Base-by-base conservation (phyloP, 2,797 vertebrate genomes). In the Sebastes nivosus region DNA sequence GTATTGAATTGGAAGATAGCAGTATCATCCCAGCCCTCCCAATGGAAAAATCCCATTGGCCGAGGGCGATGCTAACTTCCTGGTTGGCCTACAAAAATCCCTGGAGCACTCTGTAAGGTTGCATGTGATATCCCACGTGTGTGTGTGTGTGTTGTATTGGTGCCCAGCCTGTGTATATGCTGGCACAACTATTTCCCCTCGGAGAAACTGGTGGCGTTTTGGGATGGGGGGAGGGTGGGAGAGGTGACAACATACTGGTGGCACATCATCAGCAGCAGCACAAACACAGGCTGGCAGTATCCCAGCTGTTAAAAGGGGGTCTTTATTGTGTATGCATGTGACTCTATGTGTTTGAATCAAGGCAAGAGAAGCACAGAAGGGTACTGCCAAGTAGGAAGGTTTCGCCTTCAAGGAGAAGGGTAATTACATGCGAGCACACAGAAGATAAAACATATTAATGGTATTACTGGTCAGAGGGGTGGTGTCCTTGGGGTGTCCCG, bases 211-310 rank as follows among this genome's bases (percentile, higher is more conserved):
- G 63, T 34, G 38, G 60, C 65, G 58, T 52, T 74, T 38, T n/a
- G 30, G 9, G 60, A 10, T 32, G 30, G 36, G 36, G 0, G 2
- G 5, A 6, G 11, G 7, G n/a, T n/a, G 61, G n/a, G n/a, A 22
- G 58, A 57, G 70, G 14, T 58, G 83, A 84, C 70, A 85, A 87
- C 86, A 84, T 85, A 83, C 87, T 69, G 36, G 84, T 81, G 82
- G 74, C 73, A 83, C 84, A 92, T 88, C 89, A 94, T 94, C 90
- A 92, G 93, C 82, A 86, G 84, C 83, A 90, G 66, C 90, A 94
- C 89, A 91, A 95, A 92, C 87, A 88, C 67, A 70, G 57, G 71
- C 88, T 93, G 92, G 92, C 89, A 85, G 76, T 10, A 32, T 70
- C 82, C 91, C 93, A 94, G 90, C 86, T 89, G 86, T 91, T 88